These are phyloP conservation scores for Aricia artaxerxes DNA, from an alignment of 2,888 invertebrate species.

Conservation along the genomic window DNA sequence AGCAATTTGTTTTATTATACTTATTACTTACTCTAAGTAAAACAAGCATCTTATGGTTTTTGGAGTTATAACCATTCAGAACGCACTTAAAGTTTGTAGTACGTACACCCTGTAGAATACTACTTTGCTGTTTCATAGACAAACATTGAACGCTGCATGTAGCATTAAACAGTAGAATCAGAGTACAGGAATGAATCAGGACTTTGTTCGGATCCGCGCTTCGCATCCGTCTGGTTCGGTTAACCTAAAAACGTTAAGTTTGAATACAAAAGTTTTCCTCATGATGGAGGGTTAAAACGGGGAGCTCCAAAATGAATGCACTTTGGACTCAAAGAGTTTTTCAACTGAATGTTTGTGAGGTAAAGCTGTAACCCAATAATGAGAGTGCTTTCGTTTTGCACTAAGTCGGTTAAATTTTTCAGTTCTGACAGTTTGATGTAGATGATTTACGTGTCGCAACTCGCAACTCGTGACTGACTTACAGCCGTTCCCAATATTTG, in stretches of 20 bases:
- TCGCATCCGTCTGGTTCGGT: constrained; percentile 19
- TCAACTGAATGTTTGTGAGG: constrained; percentile 21
- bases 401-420: background rate
- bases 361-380: constrained; percentile 26
- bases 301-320: constrained; percentile 28
- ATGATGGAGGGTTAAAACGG: constrained; percentile 23
- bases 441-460: no score
- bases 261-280: constrained; percentile 29
- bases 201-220: background rate
- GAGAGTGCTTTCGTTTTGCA: constrained; percentile 10
- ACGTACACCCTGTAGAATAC: no score
- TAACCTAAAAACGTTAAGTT: constrained; percentile 28
- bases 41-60: no score
- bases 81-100: no score
- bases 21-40: no score
- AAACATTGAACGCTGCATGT: no score
- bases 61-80: no score
- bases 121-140: no score
- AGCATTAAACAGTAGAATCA: background rate
- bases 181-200: background rate
- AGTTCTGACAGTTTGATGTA: no score
- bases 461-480: no score
- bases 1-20: no score
- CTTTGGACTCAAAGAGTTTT: constrained; percentile 29
- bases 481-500: no score